Evolutionary conservation across 2,888 invertebrate species (phyloP), one percentile per base, ranked within the genome.

Genomic region (Notodonta ziczac): DNA sequence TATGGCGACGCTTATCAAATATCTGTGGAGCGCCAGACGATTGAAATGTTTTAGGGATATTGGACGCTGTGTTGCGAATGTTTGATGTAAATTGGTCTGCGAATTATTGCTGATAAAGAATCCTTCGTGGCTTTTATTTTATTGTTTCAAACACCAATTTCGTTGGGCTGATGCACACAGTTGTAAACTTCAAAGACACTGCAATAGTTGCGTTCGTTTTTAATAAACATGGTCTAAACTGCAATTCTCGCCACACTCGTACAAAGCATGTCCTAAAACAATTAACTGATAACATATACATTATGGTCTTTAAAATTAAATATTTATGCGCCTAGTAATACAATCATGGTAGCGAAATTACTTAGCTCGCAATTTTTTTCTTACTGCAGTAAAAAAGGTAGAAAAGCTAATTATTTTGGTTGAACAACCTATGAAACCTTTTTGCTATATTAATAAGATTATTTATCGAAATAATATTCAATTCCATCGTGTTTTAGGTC

Each of bases 1-100:
- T 68, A 61, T 65, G 54, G 62, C n/a, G 10, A 57, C 56, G 55
- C 59, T 71, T 72, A 69, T 72, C 59, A 70, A 72, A 70, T 70
- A 63, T 67, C 55, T 55, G 56, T 57, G 52, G 39, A 14, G n/a
- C 60, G 57, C 64, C 59, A 59, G 53, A 39, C 54, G 13, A 61
- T 51, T 60, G n/a, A 44, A 62, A 64, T 61, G 61, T 59, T 62
- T 69, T 60, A 35, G 13, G 48, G 56, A 65, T 69, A 70, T 70
- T 66, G 63, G 63, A 52, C 13, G 52, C 32, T 16, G 46, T 46
- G 52, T 51, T 32, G 52, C 12, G 13, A 32, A 24, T 16, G 9
- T 52, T 52, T 35, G n/a, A 39, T 54, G 39, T n/a, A 14, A 39
- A 54, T 39, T 54, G 35, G 39, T 39, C 24, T 54, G 39, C 13